phyloP scores from a whole-genome alignment of 2,888 invertebrate genomes.

The Drosophila macrospina region DNA sequence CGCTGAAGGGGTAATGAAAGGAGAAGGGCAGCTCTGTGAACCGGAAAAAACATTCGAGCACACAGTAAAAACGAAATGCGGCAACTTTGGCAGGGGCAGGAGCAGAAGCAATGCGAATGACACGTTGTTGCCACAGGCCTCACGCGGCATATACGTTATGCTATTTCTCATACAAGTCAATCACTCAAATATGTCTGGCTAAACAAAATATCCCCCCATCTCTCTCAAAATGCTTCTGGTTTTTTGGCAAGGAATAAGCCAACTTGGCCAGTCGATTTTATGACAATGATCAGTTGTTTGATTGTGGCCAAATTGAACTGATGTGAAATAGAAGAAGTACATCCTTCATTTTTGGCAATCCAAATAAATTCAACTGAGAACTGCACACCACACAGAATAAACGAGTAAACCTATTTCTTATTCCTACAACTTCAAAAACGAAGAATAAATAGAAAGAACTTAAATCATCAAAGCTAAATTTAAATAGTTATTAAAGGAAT shows the following conservation, averaged over 20 bases:
- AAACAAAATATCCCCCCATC: neutral
- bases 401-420: no score
- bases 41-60: slow-evolving; percentile 50
- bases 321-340: no score
- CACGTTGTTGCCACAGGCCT: slow-evolving; percentile 47
- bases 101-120: slow-evolving; percentile 23
- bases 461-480: no score
- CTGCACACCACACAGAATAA: no score
- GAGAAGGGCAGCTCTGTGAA: slow-evolving; percentile 36
- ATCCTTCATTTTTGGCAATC: no score
- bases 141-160: slow-evolving; percentile 44
- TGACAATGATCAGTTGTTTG: neutral
- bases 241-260: neutral
- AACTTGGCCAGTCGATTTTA: neutral
- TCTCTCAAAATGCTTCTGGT: neutral
- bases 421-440: no score
- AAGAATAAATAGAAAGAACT: no score
- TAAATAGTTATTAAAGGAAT: no score
- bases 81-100: neutral
- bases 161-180: slow-evolving; percentile 21
- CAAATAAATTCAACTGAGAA: no score
- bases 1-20: neutral
- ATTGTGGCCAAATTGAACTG: neutral
- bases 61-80: slow-evolving; percentile 1
- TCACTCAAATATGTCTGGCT: slow-evolving; percentile 28